Base-by-base conservation (phyloP, 64 coral and sea anemone species). In the Dendrophyllia cribrosa region DNA sequence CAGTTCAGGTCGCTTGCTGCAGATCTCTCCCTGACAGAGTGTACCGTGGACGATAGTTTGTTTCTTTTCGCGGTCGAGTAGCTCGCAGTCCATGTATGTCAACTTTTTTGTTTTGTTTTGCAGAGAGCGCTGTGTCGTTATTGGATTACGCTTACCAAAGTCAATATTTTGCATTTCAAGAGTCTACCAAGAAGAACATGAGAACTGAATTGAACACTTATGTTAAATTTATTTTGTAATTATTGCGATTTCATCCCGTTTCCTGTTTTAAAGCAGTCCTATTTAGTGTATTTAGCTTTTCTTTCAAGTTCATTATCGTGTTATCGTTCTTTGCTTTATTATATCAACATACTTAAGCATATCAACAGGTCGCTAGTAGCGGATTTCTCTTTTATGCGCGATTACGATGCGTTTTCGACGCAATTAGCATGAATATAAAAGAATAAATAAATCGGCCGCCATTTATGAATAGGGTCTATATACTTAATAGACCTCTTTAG, bases 111-210 rank as follows among this genome's bases (percentile, higher is more conserved):
- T 34, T 71, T 71, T 71, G 13, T 44, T 14, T 71, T 71, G 68
- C 68, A 71, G 23, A 71, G 68, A 67, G 64, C 10, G 68, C 68
- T 71, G 68, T 34, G 4, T 23, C 68, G 43, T 6, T 75, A 10
- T 50, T 75, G 72, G 50, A 88, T n/a, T 55, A 88, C 43, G 51
- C 86, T 88, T 23, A 70, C 34, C 34, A 77, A 20, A 47, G 77
- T 25, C 87, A 81, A 58, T 26, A 34, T 16, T 20, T 84, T 19
- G 51, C 79, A n/a, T n/a, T n/a, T 49, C 90, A 92, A 92, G 79
- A 92, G 70, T 92, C 90, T 5, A 92, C 90, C 11, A 92, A 85
- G 72, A 71, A 58, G 43, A 91, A 91, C 56, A 91, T 83, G 78
- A 78, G 80, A 63, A 73, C 48, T 82, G 51, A 91, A 51, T 16